Evolutionary conservation across 2,888 invertebrate genomes (phyloP), one percentile per base, ranked within the genome.

Genomic region (Willowsia nigromaculata): DNA sequence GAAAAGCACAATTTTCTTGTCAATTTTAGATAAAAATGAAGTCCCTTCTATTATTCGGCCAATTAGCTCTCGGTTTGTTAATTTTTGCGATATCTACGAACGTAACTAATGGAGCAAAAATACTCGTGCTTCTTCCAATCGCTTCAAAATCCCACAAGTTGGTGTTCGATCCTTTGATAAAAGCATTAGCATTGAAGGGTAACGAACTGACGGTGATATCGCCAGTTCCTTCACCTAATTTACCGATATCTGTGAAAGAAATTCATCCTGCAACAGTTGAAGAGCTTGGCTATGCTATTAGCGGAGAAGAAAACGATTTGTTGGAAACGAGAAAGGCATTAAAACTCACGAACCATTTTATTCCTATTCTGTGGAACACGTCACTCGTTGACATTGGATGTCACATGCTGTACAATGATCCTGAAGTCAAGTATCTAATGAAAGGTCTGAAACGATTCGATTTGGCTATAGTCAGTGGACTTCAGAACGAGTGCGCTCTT

Each of bases 141-240:
- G 91, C 91, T 9, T 76, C 90, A 1, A 89, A 85, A 56, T 89
- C 89, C 33, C 85, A 91, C 6, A 89, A 86, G 43, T 85, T 87
- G 56, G 90, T 92, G 27, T 91, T 91, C 37, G 87, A 88, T 2
- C 91, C 94, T 0, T 93, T 95, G 37, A 94, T 95, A 1, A 91
- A 94, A 68, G 95, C 94, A 88, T 87, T 95, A 78, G 95, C 95
- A 9, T 92, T 93, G 22, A 94, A 94, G 74, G 95, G 95, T 0
- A 95, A 95, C 90, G 94, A 95, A 91, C 94, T 95, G 0, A 95
- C 95, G 0, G 94, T 95, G 0, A 94, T 95, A 18, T 94, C 95
- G 1, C 94, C 94, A 0, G 92, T 94, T 83, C 94, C 94, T 80
- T 92, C 93, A 0, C 93, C 93, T 11, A 93, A 94, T 1, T 93